Base-by-base conservation (phyloP, 1,140 invertebrate genomes). In the Lethrus apterus region DNA sequence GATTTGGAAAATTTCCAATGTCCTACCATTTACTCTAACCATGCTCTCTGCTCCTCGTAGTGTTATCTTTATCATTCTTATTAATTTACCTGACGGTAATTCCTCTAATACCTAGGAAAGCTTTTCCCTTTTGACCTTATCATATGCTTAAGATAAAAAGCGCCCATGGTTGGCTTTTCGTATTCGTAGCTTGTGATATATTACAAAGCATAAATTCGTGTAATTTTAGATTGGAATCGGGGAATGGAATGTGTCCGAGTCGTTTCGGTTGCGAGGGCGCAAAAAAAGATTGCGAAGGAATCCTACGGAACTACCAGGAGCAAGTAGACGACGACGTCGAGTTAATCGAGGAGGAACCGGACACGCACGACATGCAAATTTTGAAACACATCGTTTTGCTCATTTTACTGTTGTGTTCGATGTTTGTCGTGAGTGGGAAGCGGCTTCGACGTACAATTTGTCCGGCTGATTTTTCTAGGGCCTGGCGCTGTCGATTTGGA, bases 401-500 rank as follows among this genome's bases (percentile, higher is more conserved):
- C 8, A 79, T 96, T 24, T 69, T 88, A 0, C 70, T 93, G 44
- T 70, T 80, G 17, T 80, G 83, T 32, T 89, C 86, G 11, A 93
- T 94, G 84, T 90, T 93, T 69, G 80, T 93, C 55, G 87, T 89
- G 65, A 78, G 82, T 67, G 33, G 41, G n/a, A 7, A 26, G 24
- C 5, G 24, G 24, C 24, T 26, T 26, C 24, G 7, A 26, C 5
- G n/a, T 26, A 26, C 5, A 26, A n/a, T 26, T 26, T 26, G 24
- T 7, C 26, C 26, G 21, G 7, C 26, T 20, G n/a, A 52, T 47
- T 54, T 42, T 69, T 69, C 10, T 62, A 90, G 86, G 88, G 86
- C 18, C 70, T 95, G 46, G 83, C 88, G 0, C 76, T 94, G 42
- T 90, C 84, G 20, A 75, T 89, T 10, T 93, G 91, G 82, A 86